Percentiles rank a stretch among this genome's conserved stretches.
Evolutionary conservation across 1,140 invertebrate genomes (phyloP).

Genomic region (Drosophila orena): DNA sequence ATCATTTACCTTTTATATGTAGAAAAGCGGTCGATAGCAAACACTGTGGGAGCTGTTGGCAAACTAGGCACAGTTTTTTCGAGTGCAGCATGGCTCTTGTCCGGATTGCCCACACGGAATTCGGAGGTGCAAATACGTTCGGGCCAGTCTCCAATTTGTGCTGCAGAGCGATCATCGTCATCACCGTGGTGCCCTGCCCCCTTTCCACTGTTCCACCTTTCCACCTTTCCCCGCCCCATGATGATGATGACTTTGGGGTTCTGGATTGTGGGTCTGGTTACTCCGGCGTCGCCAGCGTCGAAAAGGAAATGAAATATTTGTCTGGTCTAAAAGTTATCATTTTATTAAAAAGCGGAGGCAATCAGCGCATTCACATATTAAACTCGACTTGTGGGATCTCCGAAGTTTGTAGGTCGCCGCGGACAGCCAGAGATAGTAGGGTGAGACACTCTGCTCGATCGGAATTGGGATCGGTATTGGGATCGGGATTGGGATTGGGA

Average conservation of each 20-base stretch:
- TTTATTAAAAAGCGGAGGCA: slow-evolving; percentile 84
- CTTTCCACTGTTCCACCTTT: slow-evolving; percentile 8
- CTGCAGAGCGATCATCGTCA: slow-evolving; percentile 71
- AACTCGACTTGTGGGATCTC: slow-evolving; percentile 75
- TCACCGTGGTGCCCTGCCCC: slow-evolving; percentile 29
- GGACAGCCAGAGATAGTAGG: slow-evolving; percentile 21
- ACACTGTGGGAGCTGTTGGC: too few relatives aligned
- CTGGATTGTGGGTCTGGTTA: slow-evolving; percentile 35
- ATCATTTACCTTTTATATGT: too few relatives aligned
- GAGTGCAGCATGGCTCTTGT: slow-evolving; percentile 8
- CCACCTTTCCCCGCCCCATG: neutral
- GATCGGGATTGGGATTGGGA: too few relatives aligned
- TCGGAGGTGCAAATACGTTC: slow-evolving; percentile 83
- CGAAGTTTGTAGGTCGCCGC: slow-evolving; percentile 62
- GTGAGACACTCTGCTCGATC: slow-evolving; percentile 50
- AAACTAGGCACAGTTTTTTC: neutral
- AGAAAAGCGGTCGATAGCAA: too few relatives aligned
- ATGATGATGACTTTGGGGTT: slow-evolving; percentile 75
- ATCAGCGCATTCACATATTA: slow-evolving; percentile 84
- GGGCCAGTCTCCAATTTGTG: slow-evolving; percentile 79
- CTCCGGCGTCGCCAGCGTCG: slow-evolving; percentile 43
- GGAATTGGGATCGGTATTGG: too few relatives aligned
- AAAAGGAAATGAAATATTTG: slow-evolving; percentile 84
- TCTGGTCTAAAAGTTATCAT: slow-evolving; percentile 84
- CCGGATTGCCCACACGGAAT: slow-evolving; percentile 76